Conservation (phyloP, 2,888 invertebrate genomes). For the Incurvaria masculella region DNA sequence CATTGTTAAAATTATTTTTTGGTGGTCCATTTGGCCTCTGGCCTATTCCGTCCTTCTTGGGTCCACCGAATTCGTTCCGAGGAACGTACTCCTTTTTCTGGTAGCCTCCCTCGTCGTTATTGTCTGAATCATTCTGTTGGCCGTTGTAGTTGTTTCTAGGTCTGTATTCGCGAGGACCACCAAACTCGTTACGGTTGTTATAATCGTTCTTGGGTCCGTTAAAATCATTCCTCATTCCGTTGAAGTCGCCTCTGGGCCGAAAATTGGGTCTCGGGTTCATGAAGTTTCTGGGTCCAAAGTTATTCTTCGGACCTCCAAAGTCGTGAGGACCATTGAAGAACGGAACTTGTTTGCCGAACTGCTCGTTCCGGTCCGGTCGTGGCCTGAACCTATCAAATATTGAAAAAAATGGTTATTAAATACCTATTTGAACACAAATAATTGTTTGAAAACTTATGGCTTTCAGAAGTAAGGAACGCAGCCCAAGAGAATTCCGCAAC, state of each 20-base stretch:
- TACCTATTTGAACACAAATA: too few species aligned
- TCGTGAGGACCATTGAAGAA: slow-evolving; percentile 38
- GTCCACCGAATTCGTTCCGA: slow-evolving; percentile 43
- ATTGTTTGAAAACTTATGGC: too few species aligned
- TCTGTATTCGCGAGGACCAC: slow-evolving; percentile 45
- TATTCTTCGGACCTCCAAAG: slow-evolving; percentile 48
- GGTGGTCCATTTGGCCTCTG: slow-evolving; percentile 20
- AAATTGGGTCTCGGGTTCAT: slow-evolving; percentile 37
- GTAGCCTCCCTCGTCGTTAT: neutral
- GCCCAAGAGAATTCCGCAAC: too few species aligned
- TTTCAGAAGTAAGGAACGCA: too few species aligned
- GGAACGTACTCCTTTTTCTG: neutral
- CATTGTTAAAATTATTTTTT: slow-evolving; percentile 30
- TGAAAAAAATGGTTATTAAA: neutral
- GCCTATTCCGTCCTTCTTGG: slow-evolving; percentile 29
- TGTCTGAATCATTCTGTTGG: slow-evolving; percentile 29
- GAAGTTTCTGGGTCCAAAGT: slow-evolving; percentile 41
- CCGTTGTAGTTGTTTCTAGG: slow-evolving; percentile 44
- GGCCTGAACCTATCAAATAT: slow-evolving; percentile 49
- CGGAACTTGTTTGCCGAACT: slow-evolving; percentile 57
- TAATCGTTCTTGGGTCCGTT: slow-evolving; percentile 37
- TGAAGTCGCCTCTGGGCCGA: slow-evolving; percentile 48
- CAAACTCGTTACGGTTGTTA: slow-evolving; percentile 43
- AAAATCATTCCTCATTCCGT: slow-evolving; percentile 46
- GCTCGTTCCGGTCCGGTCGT: slow-evolving; percentile 63